These are phyloP conservation scores for Sterna hirundo DNA, from an alignment of 2,113 vertebrate species.

Conservation along the genomic window DNA sequence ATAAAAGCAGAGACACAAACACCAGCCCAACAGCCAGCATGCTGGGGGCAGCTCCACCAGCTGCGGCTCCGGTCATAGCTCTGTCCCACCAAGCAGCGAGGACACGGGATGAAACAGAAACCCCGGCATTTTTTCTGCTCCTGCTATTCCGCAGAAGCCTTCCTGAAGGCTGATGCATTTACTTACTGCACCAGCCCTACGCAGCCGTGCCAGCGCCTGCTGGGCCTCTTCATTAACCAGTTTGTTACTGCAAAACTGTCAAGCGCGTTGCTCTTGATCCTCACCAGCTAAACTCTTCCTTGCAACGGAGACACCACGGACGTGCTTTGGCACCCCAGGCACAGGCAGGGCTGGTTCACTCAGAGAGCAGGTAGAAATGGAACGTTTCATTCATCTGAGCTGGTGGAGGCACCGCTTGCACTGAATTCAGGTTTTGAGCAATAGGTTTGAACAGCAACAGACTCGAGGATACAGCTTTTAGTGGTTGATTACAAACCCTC, in stretches of 20 bases:
- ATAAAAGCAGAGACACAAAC: background rate
- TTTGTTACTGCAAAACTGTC: background rate
- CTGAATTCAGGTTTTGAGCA: background rate
- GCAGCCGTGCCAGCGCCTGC: background rate
- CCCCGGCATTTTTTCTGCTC: background rate
- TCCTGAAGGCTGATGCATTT: background rate
- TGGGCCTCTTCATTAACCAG: background rate
- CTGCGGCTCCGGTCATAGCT: background rate
- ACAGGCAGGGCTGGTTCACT: background rate
- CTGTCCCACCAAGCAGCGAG: background rate
- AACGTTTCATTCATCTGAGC: background rate
- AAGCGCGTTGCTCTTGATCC: background rate
- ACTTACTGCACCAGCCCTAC: background rate
- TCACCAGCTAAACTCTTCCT: background rate
- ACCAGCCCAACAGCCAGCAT: background rate
- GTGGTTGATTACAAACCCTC: background rate
- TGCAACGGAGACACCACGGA: no score
- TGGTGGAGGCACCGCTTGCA: background rate
- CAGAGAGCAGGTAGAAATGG: background rate
- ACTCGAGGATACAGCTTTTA: background rate
- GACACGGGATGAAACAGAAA: background rate
- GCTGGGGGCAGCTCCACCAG: background rate
- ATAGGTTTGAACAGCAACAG: background rate
- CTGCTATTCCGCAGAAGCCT: background rate
- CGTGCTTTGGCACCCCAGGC: accelerated